Evolutionary conservation across 2,113 vertebrate genomes (phyloP), one percentile per base, ranked within the genome.

Genomic region (Dromiciops gliroides): DNA sequence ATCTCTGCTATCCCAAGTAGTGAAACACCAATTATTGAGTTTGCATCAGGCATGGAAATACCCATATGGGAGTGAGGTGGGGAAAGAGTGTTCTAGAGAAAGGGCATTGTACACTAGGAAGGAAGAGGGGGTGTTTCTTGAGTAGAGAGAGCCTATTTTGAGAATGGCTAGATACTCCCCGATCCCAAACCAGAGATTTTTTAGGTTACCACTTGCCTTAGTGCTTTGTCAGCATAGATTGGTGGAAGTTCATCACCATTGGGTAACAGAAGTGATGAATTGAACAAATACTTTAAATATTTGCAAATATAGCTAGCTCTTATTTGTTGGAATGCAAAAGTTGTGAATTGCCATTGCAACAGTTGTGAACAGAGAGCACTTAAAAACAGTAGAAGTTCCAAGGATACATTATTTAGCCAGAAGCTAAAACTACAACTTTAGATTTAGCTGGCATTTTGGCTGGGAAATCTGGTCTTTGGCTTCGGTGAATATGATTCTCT

Each of bases 401-500:
- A 28, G 53, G 26, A 0, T 56, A 56, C 25, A 56, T 56, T 9
- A 56, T n/a, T 1, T 75, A 75, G 11, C 31, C 14, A 67, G 12
- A 67, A 67, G 14, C 31, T n/a, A 4, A 16, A n/a, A 75, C 14
- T 37, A n/a, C 5, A 75, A n/a, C 16, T 5, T 75, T 60, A 60
- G 10, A 60, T 60, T n/a, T n/a, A 75, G 12, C 60, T 75, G 37
- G 60, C 16, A n/a, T 75, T 75, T 75, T n/a, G 60, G 3, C 14
- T 75, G 4, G 12, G 60, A 67, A 67, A n/a, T 8, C 31, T 67
- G 31, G 48, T 88, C 93, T 93, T 90, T 93, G 25, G 8, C 93
- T 89, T 91, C 26, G 2, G 3, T 96, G 95, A 93, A 90, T 2
- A 19, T 52, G 91, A 48, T 92, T 90, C 28, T 89, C 19, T 50